Evolutionary conservation across 1,140 invertebrate genomes (phyloP), one percentile per base, ranked within the genome.

Genomic region (Drosophila ficusphila): DNA sequence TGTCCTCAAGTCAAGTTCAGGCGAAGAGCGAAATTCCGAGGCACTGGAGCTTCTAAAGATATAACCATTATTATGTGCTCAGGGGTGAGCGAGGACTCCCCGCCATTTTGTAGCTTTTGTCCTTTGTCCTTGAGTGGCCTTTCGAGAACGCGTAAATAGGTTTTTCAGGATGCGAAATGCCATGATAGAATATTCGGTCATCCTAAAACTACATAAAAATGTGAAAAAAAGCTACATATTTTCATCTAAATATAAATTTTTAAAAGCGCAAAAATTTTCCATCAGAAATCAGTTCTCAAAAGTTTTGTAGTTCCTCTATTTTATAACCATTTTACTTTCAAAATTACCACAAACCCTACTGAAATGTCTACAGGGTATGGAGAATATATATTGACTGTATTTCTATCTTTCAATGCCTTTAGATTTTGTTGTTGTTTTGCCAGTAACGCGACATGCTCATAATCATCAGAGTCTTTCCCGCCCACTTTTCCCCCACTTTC

Each of bases 391-490:
- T 25, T 19, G 25, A 14, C 36, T 25, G 16, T 16, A 12, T 36
- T 36, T 21, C 2, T 18, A 25, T 44, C 6, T 27, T 65, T 65
- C 60, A 49, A 39, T 65, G 60, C 27, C 44, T 49, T 14, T 16
- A 60, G 14, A 14, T 31, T 27, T 39, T 33, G 34, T 70, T 42
- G 44, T 70, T 57, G 14, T n/a, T 21, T 69, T 57, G 41, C 19
- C 38, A 34, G 19, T 48, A 39, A 29, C 64, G 39, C 67, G 54
- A 71, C 67, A 71, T 23, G 14, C 67, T 64, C 64, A 75, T 69
- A 69, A 81, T 71, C 64, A 77, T 60, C 64, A 21, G 41, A 41
- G 18, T 42, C 51, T 58, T 14, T 39, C 33, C 53, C 38, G 21
- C 6, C 29, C 39, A 31, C 33, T 21, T n/a, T 46, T 39, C 18